Evolutionary conservation across 53 echinoderm and acorn worm species (phyloP), one percentile per base, ranked within the genome.

Genomic region (Mesocentrotus franciscanus): DNA sequence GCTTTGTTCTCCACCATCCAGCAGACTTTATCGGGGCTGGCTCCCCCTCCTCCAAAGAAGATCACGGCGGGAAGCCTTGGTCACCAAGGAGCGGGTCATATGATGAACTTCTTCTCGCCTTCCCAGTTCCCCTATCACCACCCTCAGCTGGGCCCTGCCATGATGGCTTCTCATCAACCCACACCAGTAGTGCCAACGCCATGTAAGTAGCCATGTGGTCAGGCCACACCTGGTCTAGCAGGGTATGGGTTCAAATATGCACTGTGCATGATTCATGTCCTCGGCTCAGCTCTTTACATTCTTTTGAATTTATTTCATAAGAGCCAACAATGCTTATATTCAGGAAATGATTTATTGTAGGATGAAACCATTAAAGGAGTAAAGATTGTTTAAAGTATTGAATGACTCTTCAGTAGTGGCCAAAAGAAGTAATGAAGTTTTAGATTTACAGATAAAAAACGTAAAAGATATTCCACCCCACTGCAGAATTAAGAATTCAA

Each of bases 1-100:
- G 16, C 56, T 56, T 55, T 70, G 89, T 66, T 56, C 20, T 62
- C 35, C 36, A 57, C 62, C 95, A 17, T 75, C 91, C 76, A 75
- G 59, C 90, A 68, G 71, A 92, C 79, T 16, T 83, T 96, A 58
- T 92, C 97, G 24, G 95, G 95, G 87, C 92, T 96, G 74, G 84
- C 95, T 74, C 97, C 97, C 7, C 97, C 97, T 14, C 97, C 94
- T 10, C 93, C 95, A 62, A 96, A 96, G 95, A 94, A 94, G 95
- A 66, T 60, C 49, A 94, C 87, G 17, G 60, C 93, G 1, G 95
- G 85, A 10, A 36, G 85, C n/a, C 17, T 85, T 1, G 85, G 42
- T 29, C 60, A 61, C 64, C 85, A 85, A n/a, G 95, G 85, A 6
- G 9, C 95, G 16, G 70, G 35, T 20, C 85, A 71, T 55, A 94